These are phyloP conservation scores for Pseudopipra pipra DNA, from an alignment of 2,113 vertebrate species.

Conservation along the genomic window DNA sequence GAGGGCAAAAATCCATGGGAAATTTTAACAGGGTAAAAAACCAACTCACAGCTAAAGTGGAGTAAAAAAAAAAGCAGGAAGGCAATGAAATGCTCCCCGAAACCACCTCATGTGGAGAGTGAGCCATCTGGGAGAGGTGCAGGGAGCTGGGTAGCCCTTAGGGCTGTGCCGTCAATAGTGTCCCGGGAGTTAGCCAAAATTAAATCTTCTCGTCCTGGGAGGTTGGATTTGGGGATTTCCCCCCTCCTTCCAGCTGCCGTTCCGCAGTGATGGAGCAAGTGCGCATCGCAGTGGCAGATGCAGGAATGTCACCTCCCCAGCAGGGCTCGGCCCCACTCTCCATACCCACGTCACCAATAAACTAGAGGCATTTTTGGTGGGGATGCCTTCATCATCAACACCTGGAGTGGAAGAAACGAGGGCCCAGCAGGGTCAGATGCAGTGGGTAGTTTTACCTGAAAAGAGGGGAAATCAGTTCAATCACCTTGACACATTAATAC, in stretches of 20 bases:
- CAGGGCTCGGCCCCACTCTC: background rate
- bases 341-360: rapidly evolving
- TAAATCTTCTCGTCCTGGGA: background rate
- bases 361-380: background rate
- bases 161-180: no score
- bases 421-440: background rate
- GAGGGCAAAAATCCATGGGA: background rate
- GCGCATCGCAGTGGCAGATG: constrained; percentile 22
- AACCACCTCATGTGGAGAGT: background rate
- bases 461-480: background rate
- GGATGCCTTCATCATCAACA: rapidly evolving
- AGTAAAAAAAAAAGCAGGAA: background rate
- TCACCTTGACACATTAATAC: background rate
- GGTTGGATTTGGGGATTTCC: rapidly evolving
- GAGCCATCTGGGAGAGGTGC: background rate
- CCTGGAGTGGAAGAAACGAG: background rate
- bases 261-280: background rate
- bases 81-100: rapidly evolving
- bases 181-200: background rate
- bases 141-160: background rate
- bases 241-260: background rate
- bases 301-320: background rate
- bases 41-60: background rate
- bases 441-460: background rate
- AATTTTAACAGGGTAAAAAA: background rate